A percentile compares a stretch with the other conserved stretches of the same genome.
Conservation (phyloP, 2,113 vertebrate genomes). For the Catharus bicknelli region DNA sequence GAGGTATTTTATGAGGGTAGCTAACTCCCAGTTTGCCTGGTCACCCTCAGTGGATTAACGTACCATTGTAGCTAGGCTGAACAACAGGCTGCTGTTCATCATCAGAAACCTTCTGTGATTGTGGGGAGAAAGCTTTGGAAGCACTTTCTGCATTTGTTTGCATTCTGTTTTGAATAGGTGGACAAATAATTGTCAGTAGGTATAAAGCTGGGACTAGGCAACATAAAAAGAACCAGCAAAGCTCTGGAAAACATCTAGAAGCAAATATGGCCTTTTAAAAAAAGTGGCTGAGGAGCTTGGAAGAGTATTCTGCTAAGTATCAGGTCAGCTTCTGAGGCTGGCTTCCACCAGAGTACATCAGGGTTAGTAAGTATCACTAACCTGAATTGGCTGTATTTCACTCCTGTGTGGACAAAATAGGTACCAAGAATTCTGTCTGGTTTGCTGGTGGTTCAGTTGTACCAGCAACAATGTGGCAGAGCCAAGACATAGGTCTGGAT, state of each 20-base stretch:
- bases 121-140: constrained; percentile 32
- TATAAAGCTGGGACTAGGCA: neutral
- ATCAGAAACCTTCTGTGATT: constrained; percentile 17
- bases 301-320: neutral
- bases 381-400: neutral
- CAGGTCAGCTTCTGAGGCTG: neutral
- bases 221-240: neutral
- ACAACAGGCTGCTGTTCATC: constrained; percentile 35
- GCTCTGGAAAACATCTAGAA: constrained; percentile 2
- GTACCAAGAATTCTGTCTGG: neutral
- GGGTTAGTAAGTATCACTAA: neutral
- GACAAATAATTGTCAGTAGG: constrained; percentile 20
- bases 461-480: neutral
- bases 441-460: neutral
- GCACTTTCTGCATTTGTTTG: constrained; percentile 36
- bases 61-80: constrained; percentile 1
- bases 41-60: constrained; percentile 42
- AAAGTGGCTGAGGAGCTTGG: neutral
- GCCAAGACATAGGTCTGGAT: neutral
- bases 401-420: neutral
- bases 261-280: neutral
- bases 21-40: neutral
- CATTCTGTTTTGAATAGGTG: constrained; percentile 13
- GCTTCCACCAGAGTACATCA: neutral
- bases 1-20: neutral